A percentile compares a stretch with the other conserved stretches of the same genome.
Conservation (phyloP, 2,888 invertebrate species). For the Noctua fimbriata region DNA sequence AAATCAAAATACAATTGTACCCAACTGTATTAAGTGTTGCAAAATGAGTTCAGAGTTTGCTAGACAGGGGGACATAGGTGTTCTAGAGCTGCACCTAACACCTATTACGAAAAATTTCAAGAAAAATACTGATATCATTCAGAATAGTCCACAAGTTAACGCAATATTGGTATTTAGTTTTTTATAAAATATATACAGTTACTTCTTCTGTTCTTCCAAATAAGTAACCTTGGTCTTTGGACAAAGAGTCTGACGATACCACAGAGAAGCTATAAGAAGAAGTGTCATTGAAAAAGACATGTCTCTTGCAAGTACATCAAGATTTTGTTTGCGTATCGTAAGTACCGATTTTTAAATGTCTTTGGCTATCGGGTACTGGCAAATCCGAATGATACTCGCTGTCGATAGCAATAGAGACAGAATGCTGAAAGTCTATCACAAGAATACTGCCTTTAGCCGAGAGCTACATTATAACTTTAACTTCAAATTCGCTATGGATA, state of each 20-base stretch:
- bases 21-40: neutral
- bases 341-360: neutral
- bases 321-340: neutral
- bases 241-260: neutral
- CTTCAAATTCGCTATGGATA: too few species aligned
- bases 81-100: too few species aligned
- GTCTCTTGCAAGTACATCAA: neutral
- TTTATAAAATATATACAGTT: too few species aligned
- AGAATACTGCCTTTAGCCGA: neutral
- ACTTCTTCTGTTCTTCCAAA: neutral
- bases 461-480: too few species aligned
- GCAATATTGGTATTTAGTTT: neutral
- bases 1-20: neutral
- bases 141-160: slow-evolving; percentile 6
- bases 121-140: too few species aligned
- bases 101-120: neutral
- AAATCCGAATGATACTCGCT: neutral
- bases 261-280: neutral
- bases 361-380: neutral
- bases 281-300: neutral
- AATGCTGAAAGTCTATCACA: neutral
- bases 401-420: neutral
- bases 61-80: neutral
- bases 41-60: neutral
- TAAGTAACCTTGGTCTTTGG: neutral